A percentile compares a stretch with the other conserved stretches of the same genome.
These are phyloP conservation scores for Meleagris gallopavo DNA, from an alignment of 2,113 vertebrate genomes.

Conservation along the genomic window DNA sequence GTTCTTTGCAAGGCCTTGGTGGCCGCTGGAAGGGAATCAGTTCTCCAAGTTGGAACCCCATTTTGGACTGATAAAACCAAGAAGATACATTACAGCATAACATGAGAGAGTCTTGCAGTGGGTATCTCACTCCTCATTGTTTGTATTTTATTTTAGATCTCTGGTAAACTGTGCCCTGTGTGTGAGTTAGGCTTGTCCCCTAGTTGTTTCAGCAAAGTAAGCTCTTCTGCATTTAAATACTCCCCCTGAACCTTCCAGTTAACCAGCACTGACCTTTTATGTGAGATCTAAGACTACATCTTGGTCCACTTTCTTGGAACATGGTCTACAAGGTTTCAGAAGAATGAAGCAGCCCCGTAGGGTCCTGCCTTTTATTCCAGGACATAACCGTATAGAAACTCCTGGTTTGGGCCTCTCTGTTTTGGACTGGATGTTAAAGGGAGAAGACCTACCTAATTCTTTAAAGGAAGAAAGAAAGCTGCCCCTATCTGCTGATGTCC, in stretches of 20 bases:
- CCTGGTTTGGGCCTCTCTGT: not conserved
- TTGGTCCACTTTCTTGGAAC: not conserved
- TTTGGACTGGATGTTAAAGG: not conserved
- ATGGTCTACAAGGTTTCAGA: not conserved
- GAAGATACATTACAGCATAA: not conserved
- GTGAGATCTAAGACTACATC: not conserved
- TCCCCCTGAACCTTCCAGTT: not conserved
- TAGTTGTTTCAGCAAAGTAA: not conserved
- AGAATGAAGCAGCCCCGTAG: not conserved
- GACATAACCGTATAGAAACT: not conserved
- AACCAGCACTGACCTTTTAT: not conserved
- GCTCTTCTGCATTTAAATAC: not conserved
- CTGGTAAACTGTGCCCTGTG: not conserved
- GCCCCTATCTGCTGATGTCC: fast-evolving
- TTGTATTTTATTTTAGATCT: not conserved
- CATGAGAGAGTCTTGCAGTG: not conserved
- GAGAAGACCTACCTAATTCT: not conserved
- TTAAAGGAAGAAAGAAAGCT: not conserved
- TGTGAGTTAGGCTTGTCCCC: not conserved
- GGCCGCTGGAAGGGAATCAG: not conserved
- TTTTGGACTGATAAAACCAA: not conserved
- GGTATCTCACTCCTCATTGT: not conserved
- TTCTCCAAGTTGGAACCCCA: not conserved
- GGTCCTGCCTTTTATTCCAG: not conserved
- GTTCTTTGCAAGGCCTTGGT: not conserved